Conservation (phyloP, 2,888 invertebrate species). For the Brachylomia viminalis region DNA sequence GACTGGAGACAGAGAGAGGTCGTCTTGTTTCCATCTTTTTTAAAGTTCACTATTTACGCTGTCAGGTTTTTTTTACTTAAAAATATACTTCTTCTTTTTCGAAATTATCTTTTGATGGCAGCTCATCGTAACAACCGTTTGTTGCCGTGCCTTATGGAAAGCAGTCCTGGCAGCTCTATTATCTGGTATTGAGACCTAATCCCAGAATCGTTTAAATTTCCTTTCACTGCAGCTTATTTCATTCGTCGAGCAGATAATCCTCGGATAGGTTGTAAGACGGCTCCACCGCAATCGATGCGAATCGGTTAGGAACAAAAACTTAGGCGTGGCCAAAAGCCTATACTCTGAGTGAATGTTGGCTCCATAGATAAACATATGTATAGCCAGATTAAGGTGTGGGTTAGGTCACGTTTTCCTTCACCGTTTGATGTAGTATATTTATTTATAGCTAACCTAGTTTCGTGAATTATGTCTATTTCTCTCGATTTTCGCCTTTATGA, state of each 20-base stretch:
- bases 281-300: constrained; percentile 17
- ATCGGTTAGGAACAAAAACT: constrained; percentile 26
- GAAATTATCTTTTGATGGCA: too few relatives aligned
- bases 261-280: constrained; percentile 7
- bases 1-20: too few relatives aligned
- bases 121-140: neutral
- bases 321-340: constrained; percentile 38
- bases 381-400: constrained; percentile 53
- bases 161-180: neutral
- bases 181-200: constrained; percentile 16
- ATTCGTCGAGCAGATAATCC: constrained; percentile 14
- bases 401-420: constrained; percentile 60
- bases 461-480: constrained; percentile 58
- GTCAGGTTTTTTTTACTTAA: too few relatives aligned
- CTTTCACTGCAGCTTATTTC: constrained; percentile 18
- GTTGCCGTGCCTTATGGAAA: neutral
- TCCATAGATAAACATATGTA: constrained; percentile 48
- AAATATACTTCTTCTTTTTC: too few relatives aligned
- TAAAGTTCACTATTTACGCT: too few relatives aligned
- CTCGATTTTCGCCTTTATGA: constrained; percentile 59
- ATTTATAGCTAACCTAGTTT: constrained; percentile 57
- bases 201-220: constrained; percentile 21
- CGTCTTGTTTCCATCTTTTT: too few relatives aligned
- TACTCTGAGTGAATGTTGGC: constrained; percentile 41
- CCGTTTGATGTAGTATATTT: constrained; percentile 58